Evolutionary conservation across 1,140 invertebrate genomes (phyloP).

Genomic region (Pogonomyrmex barbatus): DNA sequence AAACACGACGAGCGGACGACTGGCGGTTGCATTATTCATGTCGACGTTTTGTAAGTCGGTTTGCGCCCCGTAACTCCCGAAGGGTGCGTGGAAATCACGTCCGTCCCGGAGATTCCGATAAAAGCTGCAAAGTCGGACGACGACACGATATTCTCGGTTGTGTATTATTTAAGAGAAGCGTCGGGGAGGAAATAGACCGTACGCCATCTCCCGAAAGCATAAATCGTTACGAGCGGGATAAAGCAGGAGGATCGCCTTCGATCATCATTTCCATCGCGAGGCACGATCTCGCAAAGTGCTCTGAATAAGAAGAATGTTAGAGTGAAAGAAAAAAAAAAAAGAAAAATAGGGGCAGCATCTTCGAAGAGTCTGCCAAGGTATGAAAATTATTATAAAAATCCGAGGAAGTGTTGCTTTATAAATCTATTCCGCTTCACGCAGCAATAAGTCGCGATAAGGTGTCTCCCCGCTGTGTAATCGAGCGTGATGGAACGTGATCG

Average conservation of each 20-base stretch:
- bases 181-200: constrained; percentile 21
- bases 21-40: constrained; percentile 52
- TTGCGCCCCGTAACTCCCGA: constrained; percentile 10
- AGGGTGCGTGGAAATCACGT: constrained; percentile 53
- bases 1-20: constrained; percentile 34
- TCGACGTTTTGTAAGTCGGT: constrained; percentile 56
- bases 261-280: neutral
- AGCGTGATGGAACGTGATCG: constrained; percentile 54
- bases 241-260: neutral
- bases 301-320: neutral
- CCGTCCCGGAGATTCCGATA: constrained; percentile 29
- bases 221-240: neutral
- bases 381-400: constrained; percentile 38
- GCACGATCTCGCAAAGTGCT: neutral
- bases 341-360: neutral
- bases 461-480: constrained; percentile 41
- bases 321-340: neutral
- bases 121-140: constrained; percentile 21
- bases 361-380: neutral
- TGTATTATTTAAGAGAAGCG: constrained; percentile 41
- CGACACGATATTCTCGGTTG: constrained; percentile 8
- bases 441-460: constrained; percentile 36
- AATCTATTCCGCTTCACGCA: constrained; percentile 39
- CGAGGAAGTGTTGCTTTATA: constrained; percentile 8
- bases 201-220: neutral